phyloP scores from a whole-genome alignment of 2,113 vertebrate genomes.

The Pseudorectes ferrugineus region DNA sequence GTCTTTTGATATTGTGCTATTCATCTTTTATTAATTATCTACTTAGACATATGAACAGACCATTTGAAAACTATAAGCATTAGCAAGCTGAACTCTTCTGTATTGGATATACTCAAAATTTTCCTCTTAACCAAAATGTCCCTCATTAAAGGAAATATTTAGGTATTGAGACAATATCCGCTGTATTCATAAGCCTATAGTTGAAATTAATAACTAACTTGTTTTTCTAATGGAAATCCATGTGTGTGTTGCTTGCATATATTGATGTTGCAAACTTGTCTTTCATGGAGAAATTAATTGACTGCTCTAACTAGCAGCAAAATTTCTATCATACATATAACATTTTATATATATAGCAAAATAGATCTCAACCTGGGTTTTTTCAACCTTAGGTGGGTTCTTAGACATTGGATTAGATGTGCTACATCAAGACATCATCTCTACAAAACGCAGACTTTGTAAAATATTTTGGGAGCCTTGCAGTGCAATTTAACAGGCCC shows the following conservation, averaged over 20 bases:
- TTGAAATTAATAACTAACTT: neutral
- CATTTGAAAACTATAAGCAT: constrained; percentile 28
- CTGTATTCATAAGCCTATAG: neutral
- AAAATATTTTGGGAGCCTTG: neutral
- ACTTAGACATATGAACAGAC: constrained; percentile 57
- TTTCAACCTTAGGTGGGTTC: neutral
- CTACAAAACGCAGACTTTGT: neutral
- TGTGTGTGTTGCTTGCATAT: neutral
- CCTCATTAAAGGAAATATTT: constrained; percentile 13
- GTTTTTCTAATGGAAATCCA: constrained; percentile 11
- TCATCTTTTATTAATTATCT: constrained; percentile 67
- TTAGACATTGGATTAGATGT: neutral
- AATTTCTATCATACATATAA: neutral
- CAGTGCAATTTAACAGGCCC: neutral
- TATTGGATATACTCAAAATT: neutral
- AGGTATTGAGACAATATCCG: constrained; percentile 21
- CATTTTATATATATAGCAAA: neutral
- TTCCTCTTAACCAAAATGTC: constrained; percentile 20
- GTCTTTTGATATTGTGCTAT: constrained; percentile 56
- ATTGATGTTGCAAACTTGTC: neutral
- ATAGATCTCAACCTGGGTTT: neutral
- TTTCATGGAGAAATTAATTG: neutral
- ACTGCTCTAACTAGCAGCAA: neutral
- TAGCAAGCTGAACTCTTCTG: constrained; percentile 18
- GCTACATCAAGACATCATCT: neutral